Base-by-base conservation (phyloP, 2,888 invertebrate genomes). In the Rhamphomyia laevipes region DNA sequence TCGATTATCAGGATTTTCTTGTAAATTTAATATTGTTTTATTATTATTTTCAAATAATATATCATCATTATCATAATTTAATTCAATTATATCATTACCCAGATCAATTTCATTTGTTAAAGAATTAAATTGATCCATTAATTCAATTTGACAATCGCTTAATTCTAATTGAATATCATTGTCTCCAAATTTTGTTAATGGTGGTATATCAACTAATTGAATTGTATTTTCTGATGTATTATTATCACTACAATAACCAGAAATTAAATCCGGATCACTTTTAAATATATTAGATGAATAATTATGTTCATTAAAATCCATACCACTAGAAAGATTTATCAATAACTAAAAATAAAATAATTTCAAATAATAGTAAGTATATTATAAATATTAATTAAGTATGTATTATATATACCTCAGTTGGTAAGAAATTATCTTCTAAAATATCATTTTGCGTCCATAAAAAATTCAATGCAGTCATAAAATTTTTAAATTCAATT, bases 71-170 rank as follows among this genome's bases (percentile, higher is more conserved):
- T 51, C 51, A 48, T 64, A 51, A 43, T 59, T 57, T 27, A 27
- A 9, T 27, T 27, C 23, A 38, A 66, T 61, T 15, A 64, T 66
- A 1, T 63, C 63, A 42, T 63, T 64, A 49, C 61, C 60, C 16
- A 68, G 51, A 51, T 68, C 68, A 27, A 67, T 63, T 54, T 67
- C 66, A 55, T 68, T 61, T 2, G 66, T 67, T 27, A 64, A 50
- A 21, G 47, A 47, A 43, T 67, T 64, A 48, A 64, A 66, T 50
- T 68, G 63, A 56, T 68, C 67, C 66, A 67, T 67, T 9, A 68
- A 55, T 50, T 68, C 68, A 44, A 68, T 68, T 51, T 67, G 66
- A 49, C 67, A 67, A 47, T 68, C 68, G 9, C 62, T 62, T 5
- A 68, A 47, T 47, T 67, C 66, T 21, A 68, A 50, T n/a, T 60